phyloP scores from a whole-genome alignment of 2,113 vertebrate species.

The Phyllostomus hastatus region DNA sequence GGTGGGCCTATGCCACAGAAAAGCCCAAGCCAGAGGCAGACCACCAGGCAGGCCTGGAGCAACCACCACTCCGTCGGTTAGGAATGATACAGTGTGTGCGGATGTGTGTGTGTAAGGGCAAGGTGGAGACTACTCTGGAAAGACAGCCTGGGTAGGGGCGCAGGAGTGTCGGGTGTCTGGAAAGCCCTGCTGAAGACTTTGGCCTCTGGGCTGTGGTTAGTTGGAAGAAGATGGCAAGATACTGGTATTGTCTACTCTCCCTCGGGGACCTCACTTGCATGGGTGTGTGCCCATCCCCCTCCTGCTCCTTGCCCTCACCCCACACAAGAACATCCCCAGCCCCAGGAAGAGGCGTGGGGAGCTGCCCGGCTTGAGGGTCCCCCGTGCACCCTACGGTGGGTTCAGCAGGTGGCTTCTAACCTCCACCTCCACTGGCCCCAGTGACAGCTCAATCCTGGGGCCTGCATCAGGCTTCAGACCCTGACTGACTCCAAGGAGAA shows the following conservation, averaged over 20 bases:
- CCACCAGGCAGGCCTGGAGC: neutral
- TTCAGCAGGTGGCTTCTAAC: neutral
- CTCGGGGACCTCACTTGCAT: neutral
- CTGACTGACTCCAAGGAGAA: neutral
- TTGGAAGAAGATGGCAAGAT: neutral
- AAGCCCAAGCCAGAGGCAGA: neutral
- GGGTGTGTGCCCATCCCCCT: neutral
- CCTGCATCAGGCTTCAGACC: neutral
- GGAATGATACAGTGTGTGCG: neutral
- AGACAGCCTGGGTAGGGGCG: neutral
- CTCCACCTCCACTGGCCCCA: neutral
- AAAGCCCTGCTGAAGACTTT: neutral
- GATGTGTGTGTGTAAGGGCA: too few species aligned
- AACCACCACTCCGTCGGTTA: neutral
- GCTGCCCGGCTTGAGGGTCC: neutral
- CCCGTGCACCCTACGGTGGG: neutral
- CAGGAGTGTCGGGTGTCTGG: fast-evolving
- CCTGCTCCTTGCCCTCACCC: neutral
- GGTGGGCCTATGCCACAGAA: neutral
- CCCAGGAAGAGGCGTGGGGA: neutral
- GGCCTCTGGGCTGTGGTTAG: neutral
- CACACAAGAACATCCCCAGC: neutral
- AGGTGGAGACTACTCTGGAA: neutral
- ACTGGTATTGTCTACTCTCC: neutral
- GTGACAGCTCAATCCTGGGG: neutral